Base-by-base conservation (phyloP, 2,797 vertebrate genomes). In the Petrocephalus schoutedeni region DNA sequence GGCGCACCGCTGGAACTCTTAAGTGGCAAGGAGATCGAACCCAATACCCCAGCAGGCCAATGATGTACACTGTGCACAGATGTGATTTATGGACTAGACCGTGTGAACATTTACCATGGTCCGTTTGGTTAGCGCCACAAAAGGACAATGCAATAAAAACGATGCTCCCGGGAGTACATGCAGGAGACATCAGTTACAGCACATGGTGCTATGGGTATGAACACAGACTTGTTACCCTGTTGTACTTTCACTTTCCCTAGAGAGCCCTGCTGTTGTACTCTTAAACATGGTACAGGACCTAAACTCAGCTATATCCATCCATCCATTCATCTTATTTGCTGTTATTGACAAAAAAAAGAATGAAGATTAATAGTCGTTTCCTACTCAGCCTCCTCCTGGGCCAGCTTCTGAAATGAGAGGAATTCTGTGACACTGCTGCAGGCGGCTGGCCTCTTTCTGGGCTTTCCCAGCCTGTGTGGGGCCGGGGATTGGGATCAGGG, bases 301-400 rank as follows among this genome's bases (percentile, higher is more conserved):
- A 49, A 77, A 49, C 45, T 45, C 74, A 49, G 74, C 41, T 80
- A 49, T 10, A 80, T 49, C 41, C 32, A 45, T 45, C 7, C 36
- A 77, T 77, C 36, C 74, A 80, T 80, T 49, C 19, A 8, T 80
- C 16, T 49, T 49, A 80, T 80, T 74, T 74, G 41, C 16, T 80
- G 36, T 49, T 80, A 80, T 80, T 49, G 74, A 80, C 41, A n/a
- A 80, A 80, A 71, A 74, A 80, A 77, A 16, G 74, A 49, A 80
- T 49, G 9, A 49, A 21, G 36, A 49, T 19, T 19, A 77, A 80
- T 6, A 80, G 41, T 16, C 7, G 2, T 49, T 80, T 80, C 16
- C 8, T 80, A 49, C 41, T 49, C 9, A 16, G 41, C 41, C 2
- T 8, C 2, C 16, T 80, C 6, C 6, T 49, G 74, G 19, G 1